Evolutionary conservation across 2,888 invertebrate species (phyloP).

Genomic region (Limnephilus auricula): DNA sequence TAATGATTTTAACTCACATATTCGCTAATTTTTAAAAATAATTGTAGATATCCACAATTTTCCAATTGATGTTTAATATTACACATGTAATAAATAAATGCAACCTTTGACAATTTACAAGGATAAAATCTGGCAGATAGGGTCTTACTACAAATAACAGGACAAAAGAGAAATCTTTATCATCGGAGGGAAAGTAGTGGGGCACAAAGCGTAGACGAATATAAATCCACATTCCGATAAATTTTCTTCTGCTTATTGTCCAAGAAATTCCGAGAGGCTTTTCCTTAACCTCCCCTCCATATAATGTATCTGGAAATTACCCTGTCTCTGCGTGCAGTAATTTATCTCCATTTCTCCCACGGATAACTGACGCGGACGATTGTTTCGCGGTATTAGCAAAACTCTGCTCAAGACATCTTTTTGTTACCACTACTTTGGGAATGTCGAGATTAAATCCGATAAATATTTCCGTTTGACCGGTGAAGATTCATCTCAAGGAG

Average conservation of each 20-base stretch:
- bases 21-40: too few relatives aligned
- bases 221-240: slow-evolving; percentile 65
- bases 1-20: too few relatives aligned
- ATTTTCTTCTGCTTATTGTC: slow-evolving; percentile 65
- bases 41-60: too few relatives aligned
- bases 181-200: slow-evolving; percentile 23
- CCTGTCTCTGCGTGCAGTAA: slow-evolving; percentile 53
- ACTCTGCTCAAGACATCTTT: slow-evolving; percentile 27
- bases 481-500: slow-evolving; percentile 1
- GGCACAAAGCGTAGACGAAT: slow-evolving; percentile 38
- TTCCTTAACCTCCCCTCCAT: slow-evolving; percentile 58
- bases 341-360: slow-evolving; percentile 58
- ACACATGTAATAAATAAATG: neutral
- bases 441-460: slow-evolving; percentile 45
- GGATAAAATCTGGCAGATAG: slow-evolving; percentile 11
- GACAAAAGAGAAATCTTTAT: neutral
- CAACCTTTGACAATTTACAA: neutral
- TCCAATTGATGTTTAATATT: neutral
- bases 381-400: slow-evolving; percentile 30
- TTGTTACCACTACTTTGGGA: slow-evolving; percentile 8
- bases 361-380: slow-evolving; percentile 40
- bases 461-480: slow-evolving; percentile 32
- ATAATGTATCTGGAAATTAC: slow-evolving; percentile 61
- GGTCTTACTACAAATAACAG: slow-evolving; percentile 18
- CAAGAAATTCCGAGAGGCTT: slow-evolving; percentile 56